These are phyloP conservation scores for Epistrophe grossulariae DNA, from an alignment of 2,888 invertebrate species.

Conservation along the genomic window DNA sequence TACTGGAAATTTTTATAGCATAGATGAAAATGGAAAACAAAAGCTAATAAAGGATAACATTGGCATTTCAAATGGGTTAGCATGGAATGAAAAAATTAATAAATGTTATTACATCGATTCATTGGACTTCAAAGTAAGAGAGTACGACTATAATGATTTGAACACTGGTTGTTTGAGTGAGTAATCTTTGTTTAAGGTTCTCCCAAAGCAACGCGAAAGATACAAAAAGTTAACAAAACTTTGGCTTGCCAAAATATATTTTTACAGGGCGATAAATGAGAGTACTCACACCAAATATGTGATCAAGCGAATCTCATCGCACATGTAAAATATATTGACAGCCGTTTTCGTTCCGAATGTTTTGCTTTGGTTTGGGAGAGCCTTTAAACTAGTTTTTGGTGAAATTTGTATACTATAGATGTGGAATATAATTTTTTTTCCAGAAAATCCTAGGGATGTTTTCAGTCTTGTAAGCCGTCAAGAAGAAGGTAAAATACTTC, in stretches of 20 bases:
- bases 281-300: too few species aligned
- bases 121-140: slow-evolving; percentile 87
- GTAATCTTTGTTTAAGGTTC: slow-evolving; percentile 74
- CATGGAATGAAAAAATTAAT: slow-evolving; percentile 88
- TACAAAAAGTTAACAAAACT: too few species aligned
- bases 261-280: too few species aligned
- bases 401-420: too few species aligned
- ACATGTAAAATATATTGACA: too few species aligned
- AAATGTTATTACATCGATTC: slow-evolving; percentile 92
- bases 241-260: too few species aligned
- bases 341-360: too few species aligned
- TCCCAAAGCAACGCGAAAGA: too few species aligned
- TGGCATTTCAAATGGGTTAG: slow-evolving; percentile 91
- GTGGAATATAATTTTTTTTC: background rate
- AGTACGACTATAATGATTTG: slow-evolving; percentile 90
- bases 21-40: slow-evolving; percentile 79
- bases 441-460: slow-evolving; percentile 85
- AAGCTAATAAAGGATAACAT: slow-evolving; percentile 82
- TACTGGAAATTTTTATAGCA: slow-evolving; percentile 81
- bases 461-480: slow-evolving; percentile 85
- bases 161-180: slow-evolving; percentile 87
- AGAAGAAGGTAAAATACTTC: slow-evolving; percentile 82
- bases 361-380: too few species aligned
- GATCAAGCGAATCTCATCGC: too few species aligned
- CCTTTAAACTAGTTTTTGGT: too few species aligned